A percentile compares a stretch with the other conserved stretches of the same genome.
phyloP scores from a whole-genome alignment of 2,797 vertebrate species.

The Sebastes elongatus region DNA sequence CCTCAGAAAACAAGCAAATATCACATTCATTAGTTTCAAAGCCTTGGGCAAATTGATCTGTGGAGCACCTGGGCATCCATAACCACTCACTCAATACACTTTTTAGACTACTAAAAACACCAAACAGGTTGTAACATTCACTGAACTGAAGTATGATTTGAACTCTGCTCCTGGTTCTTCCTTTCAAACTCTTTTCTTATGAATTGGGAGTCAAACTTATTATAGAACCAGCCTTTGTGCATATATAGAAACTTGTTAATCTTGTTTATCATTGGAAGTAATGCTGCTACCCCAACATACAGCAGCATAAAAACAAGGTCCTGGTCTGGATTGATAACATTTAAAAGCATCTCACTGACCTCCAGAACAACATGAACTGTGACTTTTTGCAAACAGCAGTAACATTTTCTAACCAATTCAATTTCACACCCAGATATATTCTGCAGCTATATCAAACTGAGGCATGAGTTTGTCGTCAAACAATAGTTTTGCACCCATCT shows the following conservation, averaged over 20 bases:
- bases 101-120: background rate
- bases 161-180: background rate
- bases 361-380: background rate
- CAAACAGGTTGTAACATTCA: background rate
- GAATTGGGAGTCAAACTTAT: background rate
- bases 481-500: background rate
- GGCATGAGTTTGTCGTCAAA: background rate
- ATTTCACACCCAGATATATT: background rate
- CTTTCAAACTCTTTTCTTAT: background rate
- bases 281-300: background rate
- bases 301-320: background rate
- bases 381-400: background rate
- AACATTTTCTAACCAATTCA: background rate
- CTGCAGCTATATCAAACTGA: background rate
- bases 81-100: background rate
- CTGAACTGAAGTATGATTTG: background rate
- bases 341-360: background rate
- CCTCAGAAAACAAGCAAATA: background rate
- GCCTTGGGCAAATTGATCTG: background rate
- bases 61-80: background rate
- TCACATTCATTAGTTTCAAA: background rate
- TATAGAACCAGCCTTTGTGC: background rate
- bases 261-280: background rate
- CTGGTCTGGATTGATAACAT: background rate
- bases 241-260: background rate